Evolutionary conservation across 2,113 vertebrate genomes (phyloP).

Genomic region (Merops nubicus): DNA sequence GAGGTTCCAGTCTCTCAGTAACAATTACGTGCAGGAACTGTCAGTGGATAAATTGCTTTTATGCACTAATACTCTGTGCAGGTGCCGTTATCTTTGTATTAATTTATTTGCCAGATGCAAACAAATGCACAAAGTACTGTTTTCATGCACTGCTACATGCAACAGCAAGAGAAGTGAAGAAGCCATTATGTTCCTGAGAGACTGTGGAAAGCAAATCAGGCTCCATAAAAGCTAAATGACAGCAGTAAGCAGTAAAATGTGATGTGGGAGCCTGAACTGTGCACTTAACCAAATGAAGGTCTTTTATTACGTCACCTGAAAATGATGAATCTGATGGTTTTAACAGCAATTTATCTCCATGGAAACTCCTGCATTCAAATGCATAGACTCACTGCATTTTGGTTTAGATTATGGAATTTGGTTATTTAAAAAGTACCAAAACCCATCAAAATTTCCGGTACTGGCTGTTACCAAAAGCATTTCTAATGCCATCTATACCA

Average conservation of each 20-base stretch:
- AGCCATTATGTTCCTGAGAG: neutral
- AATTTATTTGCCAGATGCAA: neutral
- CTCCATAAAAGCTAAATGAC: neutral
- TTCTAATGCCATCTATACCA: neutral
- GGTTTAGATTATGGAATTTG: neutral
- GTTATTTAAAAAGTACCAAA: neutral
- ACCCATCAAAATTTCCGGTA: neutral
- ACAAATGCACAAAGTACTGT: neutral
- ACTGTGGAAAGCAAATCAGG: neutral
- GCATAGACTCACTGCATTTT: neutral
- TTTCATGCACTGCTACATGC: neutral
- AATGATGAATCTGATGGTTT: neutral
- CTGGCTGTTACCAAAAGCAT: neutral
- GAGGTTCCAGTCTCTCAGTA: neutral
- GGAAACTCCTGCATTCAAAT: neutral
- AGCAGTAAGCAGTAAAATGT: neutral
- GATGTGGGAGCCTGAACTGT: neutral
- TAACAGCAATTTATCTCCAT: neutral
- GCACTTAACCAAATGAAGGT: neutral
- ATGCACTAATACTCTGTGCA: neutral
- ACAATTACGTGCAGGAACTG: neutral
- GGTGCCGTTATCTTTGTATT: neutral
- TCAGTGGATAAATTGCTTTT: constrained; percentile 21
- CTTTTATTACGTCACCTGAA: neutral
- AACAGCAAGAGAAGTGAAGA: neutral